Conservation (phyloP, 2,888 invertebrate genomes). For the Eupithecia abbreviata region DNA sequence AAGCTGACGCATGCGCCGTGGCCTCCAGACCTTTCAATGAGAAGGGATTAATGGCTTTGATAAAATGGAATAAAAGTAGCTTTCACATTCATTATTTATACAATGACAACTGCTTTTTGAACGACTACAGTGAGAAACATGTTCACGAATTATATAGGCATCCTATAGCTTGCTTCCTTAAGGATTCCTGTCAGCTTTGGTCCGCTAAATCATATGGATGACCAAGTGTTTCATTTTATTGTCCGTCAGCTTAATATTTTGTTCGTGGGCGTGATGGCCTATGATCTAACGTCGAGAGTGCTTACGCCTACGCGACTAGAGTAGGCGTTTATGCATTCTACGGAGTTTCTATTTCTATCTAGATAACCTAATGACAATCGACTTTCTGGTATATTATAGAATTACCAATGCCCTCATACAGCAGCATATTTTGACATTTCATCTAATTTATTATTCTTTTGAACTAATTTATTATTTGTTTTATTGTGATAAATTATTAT, state of each 20-base stretch:
- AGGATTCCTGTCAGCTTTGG: neutral
- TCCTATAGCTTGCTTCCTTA: neutral
- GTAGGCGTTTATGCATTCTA: slow-evolving; percentile 11
- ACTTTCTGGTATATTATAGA: neutral
- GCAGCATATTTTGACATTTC: too few species aligned
- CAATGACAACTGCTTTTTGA: neutral
- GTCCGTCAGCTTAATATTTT: neutral
- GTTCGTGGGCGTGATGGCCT: neutral
- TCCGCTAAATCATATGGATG: neutral
- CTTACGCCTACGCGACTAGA: neutral
- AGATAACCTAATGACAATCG: neutral
- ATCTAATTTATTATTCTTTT: too few species aligned
- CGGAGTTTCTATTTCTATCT: neutral
- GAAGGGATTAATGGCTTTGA: slow-evolving; percentile 43
- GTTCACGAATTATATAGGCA: neutral
- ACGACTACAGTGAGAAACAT: neutral
- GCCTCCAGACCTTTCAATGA: slow-evolving; percentile 54
- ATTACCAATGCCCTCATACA: too few species aligned
- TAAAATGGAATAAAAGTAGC: slow-evolving; percentile 5
- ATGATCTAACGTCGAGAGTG: neutral
- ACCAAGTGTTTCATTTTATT: neutral
- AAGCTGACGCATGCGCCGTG: slow-evolving; percentile 64
- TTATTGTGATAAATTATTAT: too few species aligned
- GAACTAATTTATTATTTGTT: too few species aligned
- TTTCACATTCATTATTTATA: slow-evolving; percentile 3